phyloP scores from a whole-genome alignment of 2,797 vertebrate species.

The Lateolabrax maculatus region DNA sequence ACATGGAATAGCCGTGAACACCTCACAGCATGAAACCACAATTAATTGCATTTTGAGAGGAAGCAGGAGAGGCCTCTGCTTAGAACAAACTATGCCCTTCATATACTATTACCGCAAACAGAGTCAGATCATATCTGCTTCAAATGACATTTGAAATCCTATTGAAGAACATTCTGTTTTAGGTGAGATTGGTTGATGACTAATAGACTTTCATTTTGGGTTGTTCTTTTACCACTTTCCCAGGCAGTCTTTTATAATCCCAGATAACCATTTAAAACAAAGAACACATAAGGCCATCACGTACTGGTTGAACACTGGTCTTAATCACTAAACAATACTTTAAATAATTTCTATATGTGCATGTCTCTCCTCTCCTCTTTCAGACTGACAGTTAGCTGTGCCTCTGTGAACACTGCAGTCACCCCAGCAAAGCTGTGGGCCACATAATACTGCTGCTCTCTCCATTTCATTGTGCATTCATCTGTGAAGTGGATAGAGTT shows the following conservation, averaged over 20 bases:
- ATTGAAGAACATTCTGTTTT: constrained; percentile 7
- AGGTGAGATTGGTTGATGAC: constrained; percentile 1
- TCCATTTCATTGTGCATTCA: constrained; percentile 67
- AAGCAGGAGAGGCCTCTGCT: constrained; percentile 46
- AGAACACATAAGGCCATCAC: neutral
- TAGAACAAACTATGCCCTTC: constrained; percentile 29
- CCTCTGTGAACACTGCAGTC: constrained; percentile 38
- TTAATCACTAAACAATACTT: constrained; percentile 5
- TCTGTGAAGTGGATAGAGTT: constrained; percentile 67
- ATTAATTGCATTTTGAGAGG: constrained; percentile 78
- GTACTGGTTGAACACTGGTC: constrained; percentile 20
- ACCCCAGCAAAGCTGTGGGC: constrained; percentile 45
- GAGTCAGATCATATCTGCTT: neutral
- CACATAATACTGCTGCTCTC: constrained; percentile 56
- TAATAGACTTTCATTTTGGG: neutral
- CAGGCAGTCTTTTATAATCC: neutral
- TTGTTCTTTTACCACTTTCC: neutral
- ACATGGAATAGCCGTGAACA: constrained; percentile 68
- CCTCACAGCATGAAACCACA: constrained; percentile 65
- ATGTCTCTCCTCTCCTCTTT: constrained; percentile 26
- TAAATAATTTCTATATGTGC: constrained; percentile 19
- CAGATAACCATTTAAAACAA: neutral
- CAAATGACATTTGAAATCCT: constrained; percentile 11
- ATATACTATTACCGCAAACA: constrained; percentile 9
- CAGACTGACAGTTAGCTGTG: constrained; percentile 36